Conservation (phyloP, 92 coral and sea anemone genomes). For the Micromussa lordhowensis region DNA sequence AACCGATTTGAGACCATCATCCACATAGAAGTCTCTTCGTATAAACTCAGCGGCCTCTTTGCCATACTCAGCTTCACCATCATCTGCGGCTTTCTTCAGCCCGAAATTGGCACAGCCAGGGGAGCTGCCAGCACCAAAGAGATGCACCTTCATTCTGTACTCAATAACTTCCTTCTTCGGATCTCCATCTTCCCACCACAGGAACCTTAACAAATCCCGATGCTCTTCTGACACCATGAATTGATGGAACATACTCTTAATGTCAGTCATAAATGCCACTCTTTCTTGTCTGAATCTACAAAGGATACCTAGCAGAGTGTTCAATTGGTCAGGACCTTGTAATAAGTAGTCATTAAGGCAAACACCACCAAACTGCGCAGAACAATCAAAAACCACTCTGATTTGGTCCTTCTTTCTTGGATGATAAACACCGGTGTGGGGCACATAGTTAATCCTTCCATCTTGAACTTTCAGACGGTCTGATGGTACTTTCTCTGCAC, state of each 20-base stretch:
- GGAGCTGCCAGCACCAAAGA: neutral
- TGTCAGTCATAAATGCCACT: too few species aligned
- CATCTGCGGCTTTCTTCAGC: neutral
- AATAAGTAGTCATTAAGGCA: too few species aligned
- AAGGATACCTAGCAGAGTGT: too few species aligned
- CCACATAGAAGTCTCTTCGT: neutral
- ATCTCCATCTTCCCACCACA: too few species aligned
- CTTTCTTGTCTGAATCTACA: too few species aligned
- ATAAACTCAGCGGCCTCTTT: neutral
- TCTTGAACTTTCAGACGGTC: slow-evolving; percentile 49
- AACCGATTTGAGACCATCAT: slow-evolving; percentile 11
- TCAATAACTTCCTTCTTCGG: neutral
- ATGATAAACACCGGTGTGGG: slow-evolving; percentile 56
- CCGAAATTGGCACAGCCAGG: neutral
- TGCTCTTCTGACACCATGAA: too few species aligned
- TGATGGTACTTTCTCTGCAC: slow-evolving; percentile 38
- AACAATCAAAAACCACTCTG: too few species aligned
- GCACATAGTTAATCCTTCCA: slow-evolving; percentile 59
- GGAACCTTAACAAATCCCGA: too few species aligned
- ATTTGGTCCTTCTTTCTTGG: slow-evolving; percentile 49
- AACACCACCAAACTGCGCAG: too few species aligned
- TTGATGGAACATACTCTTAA: too few species aligned
- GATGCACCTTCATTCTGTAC: slow-evolving; percentile 10
- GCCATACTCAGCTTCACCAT: neutral
- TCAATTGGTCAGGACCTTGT: too few species aligned